These are phyloP conservation scores for Cebus imitator DNA, from an alignment of 2,113 vertebrate genomes.

Conservation along the genomic window DNA sequence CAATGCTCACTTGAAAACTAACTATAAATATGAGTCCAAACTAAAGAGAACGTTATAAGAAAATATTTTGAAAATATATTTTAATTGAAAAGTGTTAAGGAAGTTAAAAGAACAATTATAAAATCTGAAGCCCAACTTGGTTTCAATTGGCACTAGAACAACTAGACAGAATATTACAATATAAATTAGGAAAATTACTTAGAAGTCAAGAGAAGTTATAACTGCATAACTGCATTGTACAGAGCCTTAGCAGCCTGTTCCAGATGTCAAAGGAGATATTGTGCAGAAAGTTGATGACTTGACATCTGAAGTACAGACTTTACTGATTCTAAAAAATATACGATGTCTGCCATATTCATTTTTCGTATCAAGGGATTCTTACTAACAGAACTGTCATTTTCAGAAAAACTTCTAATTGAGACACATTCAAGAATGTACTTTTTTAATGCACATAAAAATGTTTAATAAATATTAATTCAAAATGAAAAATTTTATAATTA, in stretches of 20 bases:
- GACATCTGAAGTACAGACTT: slow-evolving; percentile 10
- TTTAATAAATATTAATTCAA: not conserved
- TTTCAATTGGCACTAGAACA: not conserved
- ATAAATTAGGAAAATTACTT: not conserved
- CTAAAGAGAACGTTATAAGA: not conserved
- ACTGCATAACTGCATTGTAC: not conserved
- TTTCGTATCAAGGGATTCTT: not conserved
- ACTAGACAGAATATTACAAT: not conserved
- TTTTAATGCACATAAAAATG: not conserved
- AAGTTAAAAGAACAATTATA: not conserved
- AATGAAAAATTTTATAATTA: not conserved
- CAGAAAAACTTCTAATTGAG: not conserved
- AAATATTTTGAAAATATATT: not conserved
- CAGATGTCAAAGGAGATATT: not conserved
- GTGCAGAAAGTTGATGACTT: not conserved
- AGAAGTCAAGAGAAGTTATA: not conserved
- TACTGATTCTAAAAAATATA: not conserved
- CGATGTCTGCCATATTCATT: not conserved
- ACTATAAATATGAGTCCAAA: not conserved
- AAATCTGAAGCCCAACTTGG: not conserved
- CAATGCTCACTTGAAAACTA: not conserved
- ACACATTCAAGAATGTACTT: not conserved
- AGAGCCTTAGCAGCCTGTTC: not conserved
- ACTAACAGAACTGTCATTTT: not conserved
- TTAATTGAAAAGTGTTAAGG: not conserved